Evolutionary conservation across 1,140 invertebrate genomes (phyloP).

Genomic region (Hylyphantes graminicola): DNA sequence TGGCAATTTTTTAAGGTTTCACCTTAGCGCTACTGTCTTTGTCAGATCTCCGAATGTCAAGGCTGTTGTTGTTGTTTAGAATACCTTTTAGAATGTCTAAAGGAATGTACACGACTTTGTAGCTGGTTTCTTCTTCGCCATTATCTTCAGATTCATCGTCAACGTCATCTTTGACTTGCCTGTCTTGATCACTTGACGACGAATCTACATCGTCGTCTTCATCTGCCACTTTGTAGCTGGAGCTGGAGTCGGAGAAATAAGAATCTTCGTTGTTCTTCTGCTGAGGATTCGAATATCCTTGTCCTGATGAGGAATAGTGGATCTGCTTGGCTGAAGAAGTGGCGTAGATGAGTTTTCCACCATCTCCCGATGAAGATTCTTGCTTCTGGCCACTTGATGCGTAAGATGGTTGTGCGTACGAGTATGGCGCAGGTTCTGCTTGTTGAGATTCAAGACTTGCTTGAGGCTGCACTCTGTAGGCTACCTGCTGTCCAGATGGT

Average conservation of each 20-base stretch:
- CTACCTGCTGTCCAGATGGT: neutral
- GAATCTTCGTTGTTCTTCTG: neutral
- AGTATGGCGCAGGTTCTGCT: neutral
- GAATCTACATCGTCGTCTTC: slow-evolving; percentile 4
- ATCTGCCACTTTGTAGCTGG: neutral
- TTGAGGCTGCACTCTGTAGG: neutral
- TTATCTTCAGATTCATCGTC: slow-evolving; percentile 15
- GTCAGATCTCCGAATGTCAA: slow-evolving; percentile 15
- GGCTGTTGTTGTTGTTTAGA: slow-evolving; percentile 43
- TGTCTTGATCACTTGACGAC: neutral
- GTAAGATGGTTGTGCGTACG: slow-evolving; percentile 15
- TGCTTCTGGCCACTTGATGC: neutral
- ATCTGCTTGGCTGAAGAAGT: slow-evolving; percentile 36
- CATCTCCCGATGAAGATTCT: neutral
- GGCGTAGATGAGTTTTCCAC: slow-evolving; percentile 20
- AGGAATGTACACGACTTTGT: slow-evolving; percentile 58
- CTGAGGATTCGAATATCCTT: neutral
- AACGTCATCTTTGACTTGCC: neutral
- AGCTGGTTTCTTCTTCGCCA: slow-evolving; percentile 29
- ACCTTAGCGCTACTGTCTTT: neutral
- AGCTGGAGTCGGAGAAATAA: neutral
- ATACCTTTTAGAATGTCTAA: slow-evolving; percentile 51
- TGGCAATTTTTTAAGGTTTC: no score
- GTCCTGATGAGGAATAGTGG: slow-evolving; percentile 11
- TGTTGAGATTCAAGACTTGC: neutral